phyloP scores from a whole-genome alignment of 2,888 invertebrate genomes.

The Xylophagus ater region DNA sequence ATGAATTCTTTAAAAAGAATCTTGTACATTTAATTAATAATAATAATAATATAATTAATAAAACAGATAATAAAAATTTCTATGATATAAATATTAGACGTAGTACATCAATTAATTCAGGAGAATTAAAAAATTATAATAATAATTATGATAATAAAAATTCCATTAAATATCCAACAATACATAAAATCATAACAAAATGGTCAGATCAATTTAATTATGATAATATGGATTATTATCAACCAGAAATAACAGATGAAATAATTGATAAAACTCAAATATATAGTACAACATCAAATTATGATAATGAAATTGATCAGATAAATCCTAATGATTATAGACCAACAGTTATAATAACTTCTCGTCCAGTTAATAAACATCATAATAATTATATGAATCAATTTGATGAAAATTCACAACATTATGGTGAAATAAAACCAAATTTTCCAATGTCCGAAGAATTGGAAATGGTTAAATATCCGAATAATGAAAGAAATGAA shows the following conservation, averaged over 20 bases:
- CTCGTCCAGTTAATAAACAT: neutral
- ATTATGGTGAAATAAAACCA: neutral
- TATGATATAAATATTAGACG: neutral
- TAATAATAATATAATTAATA: neutral
- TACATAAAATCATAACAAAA: constrained; percentile 10
- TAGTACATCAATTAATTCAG: neutral
- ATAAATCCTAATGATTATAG: neutral
- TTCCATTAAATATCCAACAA: neutral
- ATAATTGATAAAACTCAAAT: neutral
- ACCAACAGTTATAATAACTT: constrained; percentile 6
- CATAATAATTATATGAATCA: constrained; percentile 4
- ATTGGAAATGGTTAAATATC: too few relatives aligned
- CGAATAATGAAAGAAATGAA: neutral
- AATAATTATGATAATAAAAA: neutral
- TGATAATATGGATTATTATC: neutral
- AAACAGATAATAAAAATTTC: neutral
- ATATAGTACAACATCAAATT: neutral
- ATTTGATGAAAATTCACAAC: neutral
- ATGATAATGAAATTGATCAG: neutral
- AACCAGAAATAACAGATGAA: neutral
- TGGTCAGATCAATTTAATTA: constrained; percentile 7
- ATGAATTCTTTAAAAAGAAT: constrained; percentile 17
- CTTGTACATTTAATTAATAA: constrained; percentile 4
- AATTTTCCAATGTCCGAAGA: constrained; percentile 2
- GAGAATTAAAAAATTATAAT: neutral